These are phyloP conservation scores for Siniperca scherzeri DNA, from an alignment of 2,797 vertebrate genomes.

Conservation along the genomic window DNA sequence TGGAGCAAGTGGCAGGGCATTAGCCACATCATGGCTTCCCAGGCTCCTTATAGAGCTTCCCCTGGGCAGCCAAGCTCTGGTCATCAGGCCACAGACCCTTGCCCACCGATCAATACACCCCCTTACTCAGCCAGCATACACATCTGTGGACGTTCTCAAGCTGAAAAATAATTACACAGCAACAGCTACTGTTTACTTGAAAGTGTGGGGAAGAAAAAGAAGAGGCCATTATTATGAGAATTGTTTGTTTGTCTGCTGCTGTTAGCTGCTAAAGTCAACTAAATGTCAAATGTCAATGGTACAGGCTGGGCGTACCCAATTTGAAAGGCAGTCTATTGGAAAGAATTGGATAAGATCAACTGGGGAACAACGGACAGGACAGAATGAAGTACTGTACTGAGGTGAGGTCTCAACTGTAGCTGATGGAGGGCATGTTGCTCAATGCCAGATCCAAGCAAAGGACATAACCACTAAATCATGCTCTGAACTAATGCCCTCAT, in stretches of 20 bases:
- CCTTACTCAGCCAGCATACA: constrained; percentile 73
- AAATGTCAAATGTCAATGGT: constrained; percentile 62
- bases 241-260: constrained; percentile 78
- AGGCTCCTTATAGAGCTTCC: constrained; percentile 82
- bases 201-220: constrained; percentile 63
- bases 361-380: constrained; percentile 40
- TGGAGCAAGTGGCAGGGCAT: constrained; percentile 85
- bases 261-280: constrained; percentile 77
- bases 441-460: constrained; percentile 53
- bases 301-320: constrained; percentile 66
- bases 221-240: constrained; percentile 72
- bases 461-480: constrained; percentile 48
- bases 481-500: constrained; percentile 50
- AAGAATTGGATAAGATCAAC: constrained; percentile 65
- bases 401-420: constrained; percentile 49
- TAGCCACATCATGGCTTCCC: constrained; percentile 86
- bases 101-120: constrained; percentile 81
- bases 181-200: constrained; percentile 80
- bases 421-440: constrained; percentile 41
- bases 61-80: constrained; percentile 76
- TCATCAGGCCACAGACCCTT: constrained; percentile 83
- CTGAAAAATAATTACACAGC: constrained; percentile 86
- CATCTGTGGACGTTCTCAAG: constrained; percentile 83
- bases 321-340: constrained; percentile 71
- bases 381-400: constrained; percentile 45